Conservation (phyloP, 2,113 vertebrate species). For the Hyperopisus bebe region DNA sequence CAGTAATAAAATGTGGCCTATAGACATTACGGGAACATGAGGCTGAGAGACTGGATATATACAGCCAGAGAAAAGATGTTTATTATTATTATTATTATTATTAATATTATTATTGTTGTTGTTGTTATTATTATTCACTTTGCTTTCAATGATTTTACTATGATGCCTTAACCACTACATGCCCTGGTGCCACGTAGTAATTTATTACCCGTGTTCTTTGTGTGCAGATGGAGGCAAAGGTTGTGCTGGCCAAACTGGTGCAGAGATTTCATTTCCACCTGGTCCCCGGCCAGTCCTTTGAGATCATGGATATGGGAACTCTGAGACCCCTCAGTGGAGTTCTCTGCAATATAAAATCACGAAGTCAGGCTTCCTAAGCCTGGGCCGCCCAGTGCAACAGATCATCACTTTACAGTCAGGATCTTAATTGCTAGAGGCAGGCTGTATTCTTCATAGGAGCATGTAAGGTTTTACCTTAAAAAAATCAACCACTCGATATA, state of each 20-base stretch:
- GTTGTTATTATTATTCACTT: background rate
- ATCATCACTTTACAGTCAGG: background rate
- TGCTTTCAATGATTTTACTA: background rate
- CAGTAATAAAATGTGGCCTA: background rate
- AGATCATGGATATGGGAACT: slow-evolving; percentile 64
- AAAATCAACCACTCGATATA: background rate
- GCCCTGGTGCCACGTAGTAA: background rate
- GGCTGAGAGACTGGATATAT: background rate
- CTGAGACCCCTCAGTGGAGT: slow-evolving; percentile 72
- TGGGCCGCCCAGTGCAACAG: background rate
- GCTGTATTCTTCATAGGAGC: background rate
- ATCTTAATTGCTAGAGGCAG: background rate
- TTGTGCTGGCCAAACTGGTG: slow-evolving; percentile 76
- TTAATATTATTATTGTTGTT: background rate
- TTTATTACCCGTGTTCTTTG: background rate
- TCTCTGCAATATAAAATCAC: slow-evolving; percentile 66
- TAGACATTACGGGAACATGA: background rate
- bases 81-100: background rate
- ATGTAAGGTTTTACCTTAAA: background rate
- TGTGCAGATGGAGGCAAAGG: slow-evolving; percentile 82
- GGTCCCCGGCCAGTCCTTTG: slow-evolving; percentile 69
- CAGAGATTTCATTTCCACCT: slow-evolving; percentile 81
- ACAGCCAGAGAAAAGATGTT: background rate
- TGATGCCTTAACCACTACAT: background rate
- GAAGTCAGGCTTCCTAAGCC: slow-evolving; percentile 23